Base-by-base conservation (phyloP, 2,797 vertebrate genomes). In the Spinus olivaceus region DNA sequence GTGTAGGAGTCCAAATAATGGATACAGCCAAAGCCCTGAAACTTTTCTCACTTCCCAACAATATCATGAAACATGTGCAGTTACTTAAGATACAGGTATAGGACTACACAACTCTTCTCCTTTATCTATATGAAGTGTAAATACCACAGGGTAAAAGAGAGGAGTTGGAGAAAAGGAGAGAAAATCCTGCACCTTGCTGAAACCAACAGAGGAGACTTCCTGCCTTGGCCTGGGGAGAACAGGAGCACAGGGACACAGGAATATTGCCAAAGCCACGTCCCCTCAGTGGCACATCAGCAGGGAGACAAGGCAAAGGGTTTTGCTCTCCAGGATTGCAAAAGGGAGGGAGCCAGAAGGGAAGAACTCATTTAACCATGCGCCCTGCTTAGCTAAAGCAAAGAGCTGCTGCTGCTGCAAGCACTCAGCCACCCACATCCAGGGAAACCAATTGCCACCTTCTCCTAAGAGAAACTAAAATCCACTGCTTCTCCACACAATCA, bases 1-100 rank as follows among this genome's bases (percentile, higher is more conserved):
- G 17, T 32, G 20, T 24, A 49, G 35, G 61, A 89, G 37, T 71
- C 10, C 7, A 70, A 86, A 72, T 33, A 86, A 27, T 7, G 12
- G 23, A 59, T 72, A 79, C 54, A 83, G 44, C 12, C 18, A 78
- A 81, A 72, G 35, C 27, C 32, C 37, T 49, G 37, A 65, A 70
- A 56, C 17, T 39, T 63, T 71, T 73, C 25, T 88, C 28, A 6
- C 37, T 83, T 83, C 44, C 27, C 37, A 66, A 54, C 3, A 8
- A 18, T 65, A 21, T 12, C 10, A 21, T 14, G 60, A 61, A 82
- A 63, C 0, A 0, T 1, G 2, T 24, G 24, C 33, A 63, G 28
- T 59, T 81, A 65, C 9, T 69, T 32, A 70, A 69, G 39, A 59
- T 9, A 22, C 9, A 56, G 12, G 5, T 66, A 60, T 27, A n/a